Percentiles rank a stretch among this genome's conserved stretches.
phyloP scores from a whole-genome alignment of 1,140 invertebrate genomes.

The Sycophila sp. region DNA sequence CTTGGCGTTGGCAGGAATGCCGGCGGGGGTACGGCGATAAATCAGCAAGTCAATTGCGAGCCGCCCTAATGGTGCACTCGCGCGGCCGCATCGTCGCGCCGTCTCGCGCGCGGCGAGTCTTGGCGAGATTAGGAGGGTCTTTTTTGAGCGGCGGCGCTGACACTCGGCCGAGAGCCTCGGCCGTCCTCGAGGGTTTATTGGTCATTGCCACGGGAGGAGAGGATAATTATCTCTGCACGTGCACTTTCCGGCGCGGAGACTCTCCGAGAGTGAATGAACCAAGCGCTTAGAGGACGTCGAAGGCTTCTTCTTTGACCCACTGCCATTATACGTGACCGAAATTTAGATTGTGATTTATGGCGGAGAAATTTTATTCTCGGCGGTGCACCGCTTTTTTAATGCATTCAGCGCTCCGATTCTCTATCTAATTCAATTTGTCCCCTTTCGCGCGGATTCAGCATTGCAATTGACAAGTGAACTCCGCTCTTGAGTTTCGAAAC shows the following conservation, averaged over 20 bases:
- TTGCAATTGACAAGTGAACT: too few relatives aligned
- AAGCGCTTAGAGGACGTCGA: too few relatives aligned
- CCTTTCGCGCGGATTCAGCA: too few relatives aligned
- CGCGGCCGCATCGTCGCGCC: slow-evolving; percentile 1
- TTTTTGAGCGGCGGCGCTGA: background rate
- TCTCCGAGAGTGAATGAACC: slow-evolving; percentile 31
- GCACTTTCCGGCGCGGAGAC: slow-evolving; percentile 30
- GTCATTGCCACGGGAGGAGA: slow-evolving; percentile 39
- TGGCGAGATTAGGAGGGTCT: slow-evolving; percentile 28
- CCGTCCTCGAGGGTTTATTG: slow-evolving; percentile 32
- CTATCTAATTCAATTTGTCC: too few relatives aligned
- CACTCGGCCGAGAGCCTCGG: background rate
- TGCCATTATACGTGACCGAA: background rate
- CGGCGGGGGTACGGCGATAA: too few relatives aligned
- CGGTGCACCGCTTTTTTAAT: too few relatives aligned
- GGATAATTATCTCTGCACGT: slow-evolving; percentile 30
- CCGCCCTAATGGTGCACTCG: slow-evolving; percentile 22
- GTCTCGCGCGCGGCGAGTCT: too few relatives aligned
- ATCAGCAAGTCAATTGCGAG: slow-evolving; percentile 14
- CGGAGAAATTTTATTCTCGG: too few relatives aligned
- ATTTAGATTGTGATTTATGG: slow-evolving; percentile 16
- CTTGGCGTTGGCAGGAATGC: slow-evolving; percentile 8
- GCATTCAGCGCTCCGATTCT: too few relatives aligned
- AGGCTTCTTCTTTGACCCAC: background rate
- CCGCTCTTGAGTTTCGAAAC: too few relatives aligned